These are phyloP conservation scores for Cepaea nemoralis DNA, from an alignment of 1,140 invertebrate genomes.

Conservation along the genomic window DNA sequence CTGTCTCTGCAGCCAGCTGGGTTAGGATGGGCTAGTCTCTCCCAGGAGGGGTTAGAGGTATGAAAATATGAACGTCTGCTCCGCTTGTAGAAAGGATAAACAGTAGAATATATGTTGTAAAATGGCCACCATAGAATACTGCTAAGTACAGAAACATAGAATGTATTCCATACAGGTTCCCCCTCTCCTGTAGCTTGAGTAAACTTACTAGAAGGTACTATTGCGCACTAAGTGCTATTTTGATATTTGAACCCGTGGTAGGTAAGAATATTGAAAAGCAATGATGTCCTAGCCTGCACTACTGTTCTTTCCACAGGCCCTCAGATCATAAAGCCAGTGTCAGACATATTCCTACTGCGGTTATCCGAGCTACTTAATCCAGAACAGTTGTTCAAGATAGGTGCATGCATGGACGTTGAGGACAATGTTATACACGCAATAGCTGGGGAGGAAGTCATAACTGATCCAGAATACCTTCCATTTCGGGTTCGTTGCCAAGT, in stretches of 20 bases:
- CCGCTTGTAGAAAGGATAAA: no score
- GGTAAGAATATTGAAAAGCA: background rate
- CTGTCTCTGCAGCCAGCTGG: no score
- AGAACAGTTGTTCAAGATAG: constrained; percentile 7
- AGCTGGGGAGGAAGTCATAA: constrained; percentile 13
- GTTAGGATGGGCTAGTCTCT: no score
- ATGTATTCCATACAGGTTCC: no score
- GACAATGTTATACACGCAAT: constrained; percentile 30
- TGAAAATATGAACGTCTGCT: no score
- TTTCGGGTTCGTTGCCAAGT: constrained; percentile 22
- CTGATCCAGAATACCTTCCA: constrained; percentile 14
- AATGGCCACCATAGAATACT: no score
- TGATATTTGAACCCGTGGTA: background rate
- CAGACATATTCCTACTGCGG: constrained; percentile 14
- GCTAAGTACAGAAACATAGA: no score
- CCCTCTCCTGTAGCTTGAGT: no score
- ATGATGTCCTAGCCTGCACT: background rate
- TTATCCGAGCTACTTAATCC: background rate
- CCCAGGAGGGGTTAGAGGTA: no score
- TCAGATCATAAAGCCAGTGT: constrained; percentile 22
- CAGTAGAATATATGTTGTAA: no score
- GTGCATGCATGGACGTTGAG: constrained; percentile 27
- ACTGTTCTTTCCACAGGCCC: background rate
- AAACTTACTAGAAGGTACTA: background rate
- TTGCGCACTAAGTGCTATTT: background rate